Evolutionary conservation across 1,140 invertebrate genomes (phyloP).

Genomic region (Pseudomyrmex dendroicus): DNA sequence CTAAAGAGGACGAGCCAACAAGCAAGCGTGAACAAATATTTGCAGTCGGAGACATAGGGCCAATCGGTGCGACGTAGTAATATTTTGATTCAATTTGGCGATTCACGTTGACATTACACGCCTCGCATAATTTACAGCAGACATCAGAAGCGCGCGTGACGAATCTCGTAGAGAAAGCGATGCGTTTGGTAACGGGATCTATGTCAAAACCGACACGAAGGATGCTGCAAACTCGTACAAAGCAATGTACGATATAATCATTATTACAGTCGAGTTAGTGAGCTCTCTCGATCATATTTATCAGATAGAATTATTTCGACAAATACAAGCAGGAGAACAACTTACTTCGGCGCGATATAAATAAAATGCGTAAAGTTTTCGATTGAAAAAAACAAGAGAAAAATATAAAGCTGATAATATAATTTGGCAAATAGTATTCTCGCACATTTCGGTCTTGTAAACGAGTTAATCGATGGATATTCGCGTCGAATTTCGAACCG

Average conservation of each 20-base stretch:
- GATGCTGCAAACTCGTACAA: constrained; percentile 4
- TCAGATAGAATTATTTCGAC: not conserved
- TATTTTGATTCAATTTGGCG: constrained; percentile 73
- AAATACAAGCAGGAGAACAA: too few relatives aligned
- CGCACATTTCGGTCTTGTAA: not conserved
- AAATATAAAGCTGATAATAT: not conserved
- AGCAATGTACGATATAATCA: not conserved
- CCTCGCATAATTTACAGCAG: constrained; percentile 64
- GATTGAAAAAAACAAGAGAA: not conserved
- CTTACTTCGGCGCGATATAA: too few relatives aligned
- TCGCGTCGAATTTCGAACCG: not conserved
- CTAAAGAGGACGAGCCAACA: not conserved
- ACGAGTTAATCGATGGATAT: constrained; percentile 6
- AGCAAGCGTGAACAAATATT: constrained; percentile 60
- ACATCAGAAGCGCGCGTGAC: constrained; percentile 46
- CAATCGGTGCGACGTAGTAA: constrained; percentile 57
- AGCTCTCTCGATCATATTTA: not conserved
- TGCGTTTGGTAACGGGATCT: constrained; percentile 56
- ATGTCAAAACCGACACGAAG: constrained; percentile 30
- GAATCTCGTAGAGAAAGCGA: constrained; percentile 57
- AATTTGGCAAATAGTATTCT: constrained; percentile 2
- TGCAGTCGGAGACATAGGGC: not conserved
- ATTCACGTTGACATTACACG: constrained; percentile 60
- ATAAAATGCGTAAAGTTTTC: too few relatives aligned
- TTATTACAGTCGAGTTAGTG: not conserved